Base-by-base conservation (phyloP, 2,113 vertebrate species). In the Seriola dumerili region DNA sequence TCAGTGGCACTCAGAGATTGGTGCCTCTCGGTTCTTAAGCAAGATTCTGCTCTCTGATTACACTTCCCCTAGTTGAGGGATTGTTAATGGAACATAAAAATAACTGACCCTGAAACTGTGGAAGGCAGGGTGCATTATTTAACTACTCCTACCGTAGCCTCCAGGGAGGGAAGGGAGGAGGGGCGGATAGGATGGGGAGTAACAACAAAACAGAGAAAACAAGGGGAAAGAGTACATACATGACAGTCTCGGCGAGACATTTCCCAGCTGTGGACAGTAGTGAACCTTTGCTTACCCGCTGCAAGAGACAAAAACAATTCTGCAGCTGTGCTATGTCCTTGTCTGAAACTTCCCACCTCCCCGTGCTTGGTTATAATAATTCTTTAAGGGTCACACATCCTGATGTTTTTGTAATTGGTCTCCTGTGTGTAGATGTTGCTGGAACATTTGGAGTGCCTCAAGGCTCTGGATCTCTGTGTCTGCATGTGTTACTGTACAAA, bases 331-430 rank as follows among this genome's bases (percentile, higher is more conserved):
- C 64, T 34, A 38, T 59, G 63, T 80, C 84, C 46, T 80, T 68
- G 76, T 77, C 36, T 58, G 29, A 80, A 52, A 81, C 58, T 42
- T 66, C 23, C 42, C 32, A 14, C 38, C 36, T 57, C 62, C 42
- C 48, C 8, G 5, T 40, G 38, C 71, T 62, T 69, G 55, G 66
- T 78, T 83, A n/a, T 34, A 66, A 55, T 68, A 68, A 76, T 90
- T 92, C 74, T 92, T 90, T 78, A 85, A 89, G 84, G 87, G 88
- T 90, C 85, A 78, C 72, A 72, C 83, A 83, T 89, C 69, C 83
- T 83, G 81, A 80, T 84, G 80, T 81, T 85, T 50, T 78, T 80
- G 65, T 94, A 93, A 94, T 94, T 94, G 92, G 91, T 94, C 92
- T 84, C 93, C 62, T 76, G 91, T 90, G 92, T 86, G 69, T 42